Base-by-base conservation (phyloP, 2,888 invertebrate genomes). In the Serrognathus titanus region DNA sequence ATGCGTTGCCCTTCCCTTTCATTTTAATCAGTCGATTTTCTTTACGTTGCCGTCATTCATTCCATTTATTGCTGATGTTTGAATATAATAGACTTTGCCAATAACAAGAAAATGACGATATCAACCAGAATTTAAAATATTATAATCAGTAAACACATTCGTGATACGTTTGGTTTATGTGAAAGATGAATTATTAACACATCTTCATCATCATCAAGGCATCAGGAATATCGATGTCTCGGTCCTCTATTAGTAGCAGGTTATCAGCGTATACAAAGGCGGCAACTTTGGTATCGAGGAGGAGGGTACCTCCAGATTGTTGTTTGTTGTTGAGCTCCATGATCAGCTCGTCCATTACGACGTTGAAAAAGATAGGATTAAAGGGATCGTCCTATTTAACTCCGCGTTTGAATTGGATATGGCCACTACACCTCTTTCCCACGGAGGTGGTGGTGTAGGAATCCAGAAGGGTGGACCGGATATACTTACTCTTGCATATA, bases 361-460 rank as follows among this genome's bases (percentile, higher is more conserved):
- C 11, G 37, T 69, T 68, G 35, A 71, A 69, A 0, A 68, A 52
- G 0, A 67, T 1, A 0, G 69, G 68, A 13, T 40, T 36, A 10
- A 78, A 58, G 0, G 75, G 75, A 57, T 77, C 75, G 0, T 77
- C 78, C 62, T 78, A 78, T 7, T 73, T 68, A 2, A 78, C 77
- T 0, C 76, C 76, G 20, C 72, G 66, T 0, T 20, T 31, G 35
- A 69, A 60, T 6, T 16, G 36, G 3, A 70, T 58, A 0, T 53
- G 46, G 35, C 50, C 6, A 5, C 3, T 9, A 0, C 10, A 7
- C 2, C 40, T 57, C 3, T 24, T 24, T 24, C 64, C 62, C 6
- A 65, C 64, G 12, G 55, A 61, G 48, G 68, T 47, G 51, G 39
- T 53, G 2, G 71, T 69, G 6, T 64, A 56, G 8, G 69, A 61